phyloP scores from a whole-genome alignment of 2,888 invertebrate species.

The Ametastegia equiseti region DNA sequence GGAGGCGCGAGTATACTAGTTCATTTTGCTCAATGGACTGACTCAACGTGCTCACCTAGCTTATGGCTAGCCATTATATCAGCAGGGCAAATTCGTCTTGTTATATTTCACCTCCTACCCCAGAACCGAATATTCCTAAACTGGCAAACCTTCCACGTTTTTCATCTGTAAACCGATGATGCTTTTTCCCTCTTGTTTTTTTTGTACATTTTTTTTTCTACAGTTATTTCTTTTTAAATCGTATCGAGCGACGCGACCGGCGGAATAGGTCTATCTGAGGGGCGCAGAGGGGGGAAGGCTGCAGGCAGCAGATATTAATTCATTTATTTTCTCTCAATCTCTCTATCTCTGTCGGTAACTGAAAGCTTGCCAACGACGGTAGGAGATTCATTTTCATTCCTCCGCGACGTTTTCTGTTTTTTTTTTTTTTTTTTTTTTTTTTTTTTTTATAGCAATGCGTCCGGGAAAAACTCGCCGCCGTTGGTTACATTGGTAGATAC shows the following conservation, averaged over 20 bases:
- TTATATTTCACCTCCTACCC: neutral
- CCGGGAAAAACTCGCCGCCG: neutral
- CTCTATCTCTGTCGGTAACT: neutral
- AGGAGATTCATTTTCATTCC: neutral
- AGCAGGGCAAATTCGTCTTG: neutral
- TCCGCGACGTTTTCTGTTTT: no score
- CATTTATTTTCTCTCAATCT: neutral
- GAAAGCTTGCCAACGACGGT: neutral
- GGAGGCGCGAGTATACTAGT: slow-evolving; percentile 48
- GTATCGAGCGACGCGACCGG: slow-evolving; percentile 34
- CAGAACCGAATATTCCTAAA: neutral
- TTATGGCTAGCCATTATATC: slow-evolving; percentile 35
- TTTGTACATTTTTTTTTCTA: neutral
- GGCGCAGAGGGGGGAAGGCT: slow-evolving; percentile 1
- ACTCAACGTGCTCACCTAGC: slow-evolving; percentile 49
- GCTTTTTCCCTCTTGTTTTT: neutral
- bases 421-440: no score
- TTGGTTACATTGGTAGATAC: neutral
- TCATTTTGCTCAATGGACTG: slow-evolving; percentile 55
- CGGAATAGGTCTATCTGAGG: slow-evolving; percentile 17
- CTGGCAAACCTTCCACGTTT: neutral
- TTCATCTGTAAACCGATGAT: neutral
- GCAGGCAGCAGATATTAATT: neutral
- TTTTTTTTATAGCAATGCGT: no score
- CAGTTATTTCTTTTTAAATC: neutral